Percentiles rank a stretch among this genome's conserved stretches.
Conservation (phyloP, 2,113 vertebrate species). For the Cyanoramphus novaezelandiae region DNA sequence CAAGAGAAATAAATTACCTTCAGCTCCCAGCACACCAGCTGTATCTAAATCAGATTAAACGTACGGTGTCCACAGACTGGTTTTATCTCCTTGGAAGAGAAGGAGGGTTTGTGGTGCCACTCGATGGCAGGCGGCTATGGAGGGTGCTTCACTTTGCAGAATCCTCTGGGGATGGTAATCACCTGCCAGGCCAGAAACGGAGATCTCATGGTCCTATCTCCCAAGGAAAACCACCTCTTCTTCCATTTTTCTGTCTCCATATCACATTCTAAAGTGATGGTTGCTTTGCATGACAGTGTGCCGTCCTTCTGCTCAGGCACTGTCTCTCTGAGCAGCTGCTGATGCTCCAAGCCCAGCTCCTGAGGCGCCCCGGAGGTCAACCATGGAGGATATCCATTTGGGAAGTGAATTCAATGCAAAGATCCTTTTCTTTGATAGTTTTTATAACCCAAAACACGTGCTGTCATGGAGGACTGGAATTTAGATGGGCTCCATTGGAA, state of each 20-base stretch:
- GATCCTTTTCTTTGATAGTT: background rate
- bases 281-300: background rate
- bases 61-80: accelerated
- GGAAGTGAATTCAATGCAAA: background rate
- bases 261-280: background rate
- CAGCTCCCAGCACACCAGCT: constrained; percentile 25
- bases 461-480: background rate
- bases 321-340: background rate
- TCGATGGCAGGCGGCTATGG: accelerated
- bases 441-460: background rate
- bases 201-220: background rate
- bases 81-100: background rate
- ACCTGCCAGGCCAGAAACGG: background rate
- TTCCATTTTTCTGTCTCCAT: background rate
- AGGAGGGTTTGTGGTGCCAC: background rate
- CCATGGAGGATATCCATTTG: background rate
- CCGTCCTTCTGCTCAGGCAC: accelerated
- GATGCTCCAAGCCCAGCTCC: background rate
- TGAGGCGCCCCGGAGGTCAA: accelerated
- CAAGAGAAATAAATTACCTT: constrained; percentile 63
- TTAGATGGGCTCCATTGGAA: background rate
- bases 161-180: background rate
- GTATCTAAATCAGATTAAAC: constrained; percentile 19
- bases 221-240: background rate
- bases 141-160: background rate